Base-by-base conservation (phyloP, 2,888 invertebrate genomes). In the Schrankia costaestrigalis region DNA sequence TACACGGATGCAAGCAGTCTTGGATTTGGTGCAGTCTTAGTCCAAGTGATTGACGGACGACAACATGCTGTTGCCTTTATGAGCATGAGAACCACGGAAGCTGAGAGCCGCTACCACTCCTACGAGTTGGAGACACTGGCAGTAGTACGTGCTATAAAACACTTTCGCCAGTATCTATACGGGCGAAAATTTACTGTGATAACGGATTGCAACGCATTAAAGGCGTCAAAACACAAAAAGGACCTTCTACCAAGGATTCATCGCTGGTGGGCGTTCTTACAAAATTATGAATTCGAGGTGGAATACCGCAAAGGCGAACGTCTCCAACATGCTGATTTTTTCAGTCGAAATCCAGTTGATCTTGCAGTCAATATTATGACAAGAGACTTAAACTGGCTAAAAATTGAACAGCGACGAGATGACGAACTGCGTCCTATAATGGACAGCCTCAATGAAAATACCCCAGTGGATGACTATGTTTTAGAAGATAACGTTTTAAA, bases 401-500 rank as follows among this genome's bases (percentile, higher is more conserved):
- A 62, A 63, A 29, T 47, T 55, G 12, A 53, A 62, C 28, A 59
- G 63, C 1, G 35, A 35, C 8, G 39, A 3, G 64, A 64, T 39
- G 63, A 64, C 12, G 61, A 62, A 0, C 6, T 61, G 0, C 38
- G 26, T 6, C 0, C 7, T n/a, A 8, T 21, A 21, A 21, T 21
- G 9, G n/a, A n/a, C 21, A 2, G n/a, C 41, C 38, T 0, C 40
- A 61, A 48, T 48, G 8, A 21, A 21, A 0, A 12, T 50, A 1
- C 50, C 52, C 0, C 47, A 48, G 31, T 21, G 3, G 21, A 5
- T 3, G 8, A n/a, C 3, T 3, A 21, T 21, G 3, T n/a, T 3
- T 3, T 21, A 9, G 21, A 21, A 21, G 3, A 21, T 21, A n/a
- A 21, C n/a, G 8, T 21, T n/a, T n/a, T 21, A 21, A 5, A 3